Conservation (phyloP, 2,888 invertebrate species). For the Drosophila pegasa region DNA sequence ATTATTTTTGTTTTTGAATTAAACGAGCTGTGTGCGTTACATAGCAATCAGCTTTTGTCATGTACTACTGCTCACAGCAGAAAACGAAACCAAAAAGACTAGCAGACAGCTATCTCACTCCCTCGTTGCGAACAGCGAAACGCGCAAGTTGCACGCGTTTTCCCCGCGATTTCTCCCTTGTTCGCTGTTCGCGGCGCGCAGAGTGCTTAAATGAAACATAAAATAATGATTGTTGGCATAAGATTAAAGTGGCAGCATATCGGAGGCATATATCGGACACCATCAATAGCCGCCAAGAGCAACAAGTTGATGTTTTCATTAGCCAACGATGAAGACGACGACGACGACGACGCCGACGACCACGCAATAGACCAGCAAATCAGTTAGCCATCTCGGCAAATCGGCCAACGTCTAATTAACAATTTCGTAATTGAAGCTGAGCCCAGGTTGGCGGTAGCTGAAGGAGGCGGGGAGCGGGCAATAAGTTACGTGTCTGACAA, state of each 20-base stretch:
- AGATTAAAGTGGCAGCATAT: slow-evolving; percentile 14
- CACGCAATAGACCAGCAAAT: slow-evolving; percentile 46
- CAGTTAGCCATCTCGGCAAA: slow-evolving; percentile 24
- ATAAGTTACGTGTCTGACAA: slow-evolving; percentile 47
- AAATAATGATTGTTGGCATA: slow-evolving; percentile 7
- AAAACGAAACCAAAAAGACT: slow-evolving; percentile 41
- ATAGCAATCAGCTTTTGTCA: slow-evolving; percentile 48
- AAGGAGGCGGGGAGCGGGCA: slow-evolving; percentile 3
- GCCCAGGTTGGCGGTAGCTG: slow-evolving; percentile 33
- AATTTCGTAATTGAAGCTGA: slow-evolving; percentile 69
- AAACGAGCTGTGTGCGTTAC: neutral
- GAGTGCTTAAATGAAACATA: slow-evolving; percentile 3
- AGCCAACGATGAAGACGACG: slow-evolving; percentile 56
- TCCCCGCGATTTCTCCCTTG: slow-evolving; percentile 13
- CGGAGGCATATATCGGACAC: slow-evolving; percentile 25
- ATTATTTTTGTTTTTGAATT: neutral
- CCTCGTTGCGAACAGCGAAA: slow-evolving; percentile 2
- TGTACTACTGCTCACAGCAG: slow-evolving; percentile 19
- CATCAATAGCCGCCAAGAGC: slow-evolving; percentile 29
- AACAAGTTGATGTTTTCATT: slow-evolving; percentile 59
- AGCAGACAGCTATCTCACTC: slow-evolving; percentile 14
- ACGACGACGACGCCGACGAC: slow-evolving; percentile 8
- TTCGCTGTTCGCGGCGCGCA: neutral
- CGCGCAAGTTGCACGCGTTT: slow-evolving; percentile 33
- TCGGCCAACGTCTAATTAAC: slow-evolving; percentile 62